Conservation (phyloP, 1,140 invertebrate species). For the Drosophila virilis region DNA sequence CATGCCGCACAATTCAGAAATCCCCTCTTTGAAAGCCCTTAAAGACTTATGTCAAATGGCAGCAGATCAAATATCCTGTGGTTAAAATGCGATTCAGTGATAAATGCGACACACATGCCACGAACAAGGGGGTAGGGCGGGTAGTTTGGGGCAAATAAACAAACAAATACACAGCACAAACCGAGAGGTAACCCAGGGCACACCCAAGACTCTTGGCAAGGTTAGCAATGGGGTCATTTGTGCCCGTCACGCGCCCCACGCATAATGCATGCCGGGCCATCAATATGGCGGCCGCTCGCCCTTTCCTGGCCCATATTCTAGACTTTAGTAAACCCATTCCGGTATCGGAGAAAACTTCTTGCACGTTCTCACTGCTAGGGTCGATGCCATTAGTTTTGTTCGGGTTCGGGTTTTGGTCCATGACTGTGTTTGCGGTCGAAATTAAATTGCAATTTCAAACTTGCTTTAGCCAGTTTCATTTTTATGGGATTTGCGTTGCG, state of each 20-base stretch:
- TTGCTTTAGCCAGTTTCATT: conserved; percentile 71
- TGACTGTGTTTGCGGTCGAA: conserved; percentile 70
- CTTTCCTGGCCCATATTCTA: background rate
- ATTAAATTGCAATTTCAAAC: conserved; percentile 81
- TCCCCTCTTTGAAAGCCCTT: background rate
- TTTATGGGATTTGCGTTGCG: conserved; percentile 73
- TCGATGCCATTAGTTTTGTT: conserved; percentile 51
- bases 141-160: conserved; percentile 27
- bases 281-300: conserved; percentile 17
- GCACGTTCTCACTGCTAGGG: conserved; percentile 37
- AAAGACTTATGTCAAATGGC: conserved; percentile 78
- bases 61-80: conserved; percentile 82
- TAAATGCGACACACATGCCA: conserved; percentile 73
- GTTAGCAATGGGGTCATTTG: conserved; percentile 47
- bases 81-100: conserved; percentile 80
- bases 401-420: conserved; percentile 13
- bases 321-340: background rate
- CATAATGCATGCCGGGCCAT: conserved; percentile 45
- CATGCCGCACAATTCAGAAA: conserved; percentile 18
- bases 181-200: background rate
- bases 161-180: conserved; percentile 21
- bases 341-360: conserved; percentile 25
- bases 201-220: conserved; percentile 6
- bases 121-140: background rate
- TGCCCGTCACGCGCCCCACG: conserved; percentile 44